Evolutionary conservation across 2,113 vertebrate species (phyloP).

Genomic region (Centropus bengalensis): DNA sequence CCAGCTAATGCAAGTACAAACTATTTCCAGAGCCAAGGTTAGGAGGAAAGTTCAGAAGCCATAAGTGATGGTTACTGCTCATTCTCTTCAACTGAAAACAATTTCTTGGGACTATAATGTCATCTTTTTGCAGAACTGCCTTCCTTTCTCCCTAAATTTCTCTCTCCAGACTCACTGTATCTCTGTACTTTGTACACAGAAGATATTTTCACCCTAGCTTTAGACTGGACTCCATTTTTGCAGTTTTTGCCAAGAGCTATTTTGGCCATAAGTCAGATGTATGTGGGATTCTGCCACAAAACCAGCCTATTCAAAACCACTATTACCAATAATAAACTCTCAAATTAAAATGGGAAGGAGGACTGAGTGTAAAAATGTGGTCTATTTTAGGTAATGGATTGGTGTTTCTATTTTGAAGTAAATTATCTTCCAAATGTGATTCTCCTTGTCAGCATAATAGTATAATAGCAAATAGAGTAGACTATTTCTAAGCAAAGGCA

Average conservation of each 20-base stretch:
- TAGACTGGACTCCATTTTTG: background rate
- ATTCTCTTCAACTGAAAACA: background rate
- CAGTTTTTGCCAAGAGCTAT: background rate
- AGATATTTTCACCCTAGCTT: background rate
- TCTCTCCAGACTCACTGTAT: conserved; percentile 1
- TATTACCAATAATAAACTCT: conserved; percentile 13
- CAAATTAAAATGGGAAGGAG: conserved; percentile 3
- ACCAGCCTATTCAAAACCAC: conserved; percentile 7
- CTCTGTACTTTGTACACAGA: background rate
- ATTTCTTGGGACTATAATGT: background rate
- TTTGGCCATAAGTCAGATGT: background rate
- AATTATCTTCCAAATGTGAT: background rate
- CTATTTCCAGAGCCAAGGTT: background rate
- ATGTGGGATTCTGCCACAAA: conserved; percentile 19
- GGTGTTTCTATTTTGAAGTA: background rate
- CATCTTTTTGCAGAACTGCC: background rate
- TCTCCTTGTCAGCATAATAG: background rate
- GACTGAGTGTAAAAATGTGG: background rate
- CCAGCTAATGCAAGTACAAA: background rate
- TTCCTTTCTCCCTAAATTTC: background rate
- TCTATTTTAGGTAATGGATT: background rate
- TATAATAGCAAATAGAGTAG: background rate
- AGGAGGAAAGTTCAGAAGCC: background rate
- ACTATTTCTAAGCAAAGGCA: background rate
- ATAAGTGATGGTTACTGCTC: background rate